Conservation (phyloP, 2,888 invertebrate species). For the Steinernema scapterisci region DNA sequence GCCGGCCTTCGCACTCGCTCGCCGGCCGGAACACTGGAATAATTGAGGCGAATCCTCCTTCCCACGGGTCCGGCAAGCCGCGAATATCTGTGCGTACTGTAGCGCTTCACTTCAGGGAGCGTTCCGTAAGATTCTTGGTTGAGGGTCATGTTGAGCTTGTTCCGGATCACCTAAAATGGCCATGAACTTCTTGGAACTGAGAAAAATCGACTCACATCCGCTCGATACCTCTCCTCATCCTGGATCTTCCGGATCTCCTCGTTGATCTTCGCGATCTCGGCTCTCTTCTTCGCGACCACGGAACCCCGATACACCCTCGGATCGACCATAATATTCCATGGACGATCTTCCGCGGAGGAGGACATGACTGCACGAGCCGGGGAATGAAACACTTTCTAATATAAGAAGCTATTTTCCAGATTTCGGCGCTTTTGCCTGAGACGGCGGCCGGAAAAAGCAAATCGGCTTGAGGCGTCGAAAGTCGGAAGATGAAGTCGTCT, state of each 20-base stretch:
- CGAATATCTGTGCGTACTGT: not conserved
- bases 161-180: slow-evolving; percentile 33
- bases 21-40: slow-evolving; percentile 23
- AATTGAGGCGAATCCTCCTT: slow-evolving; percentile 9
- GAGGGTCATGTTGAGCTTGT: slow-evolving; percentile 41
- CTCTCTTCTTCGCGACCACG: slow-evolving; percentile 55
- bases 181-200: not conserved
- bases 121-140: not conserved
- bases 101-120: not conserved
- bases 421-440: not conserved
- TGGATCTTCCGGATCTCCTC: slow-evolving; percentile 35
- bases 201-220: slow-evolving; percentile 40
- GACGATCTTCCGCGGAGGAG: slow-evolving; percentile 15
- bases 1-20: not conserved
- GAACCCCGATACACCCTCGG: slow-evolving; percentile 59
- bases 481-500: not conserved
- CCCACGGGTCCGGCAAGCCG: not conserved
- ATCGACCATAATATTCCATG: slow-evolving; percentile 48
- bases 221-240: slow-evolving; percentile 43
- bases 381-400: not conserved
- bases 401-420: slow-evolving; percentile 3
- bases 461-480: slow-evolving; percentile 27
- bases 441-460: slow-evolving; percentile 20
- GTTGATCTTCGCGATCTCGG: slow-evolving; percentile 33
- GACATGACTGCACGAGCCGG: not conserved